Conservation (phyloP, 2,113 vertebrate genomes). For the Delphinus delphis region DNA sequence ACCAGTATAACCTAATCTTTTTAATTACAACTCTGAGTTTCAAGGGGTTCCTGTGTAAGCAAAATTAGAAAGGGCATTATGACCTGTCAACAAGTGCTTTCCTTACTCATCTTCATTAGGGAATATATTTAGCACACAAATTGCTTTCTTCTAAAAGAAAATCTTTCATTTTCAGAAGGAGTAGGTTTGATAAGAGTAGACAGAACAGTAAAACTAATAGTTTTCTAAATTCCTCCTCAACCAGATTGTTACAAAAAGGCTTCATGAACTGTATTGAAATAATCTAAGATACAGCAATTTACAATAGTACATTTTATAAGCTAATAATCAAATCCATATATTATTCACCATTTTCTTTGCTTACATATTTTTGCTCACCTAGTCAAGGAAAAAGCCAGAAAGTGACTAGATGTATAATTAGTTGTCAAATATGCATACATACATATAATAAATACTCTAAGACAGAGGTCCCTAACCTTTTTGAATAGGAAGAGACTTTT, state of each 20-base stretch:
- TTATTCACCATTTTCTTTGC: not conserved
- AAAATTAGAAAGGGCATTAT: not conserved
- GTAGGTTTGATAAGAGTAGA: not conserved
- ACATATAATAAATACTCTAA: not conserved
- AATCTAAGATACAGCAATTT: not conserved
- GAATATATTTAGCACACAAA: not conserved
- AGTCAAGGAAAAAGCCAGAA: not conserved
- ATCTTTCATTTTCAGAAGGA: not conserved
- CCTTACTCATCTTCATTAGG: not conserved
- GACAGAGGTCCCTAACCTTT: not conserved
- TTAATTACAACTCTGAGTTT: slow-evolving; percentile 8
- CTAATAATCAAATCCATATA: not conserved
- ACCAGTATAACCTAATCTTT: not conserved
- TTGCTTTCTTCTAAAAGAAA: not conserved
- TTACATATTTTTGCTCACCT: not conserved
- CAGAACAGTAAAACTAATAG: not conserved
- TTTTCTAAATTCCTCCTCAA: not conserved
- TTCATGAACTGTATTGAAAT: not conserved
- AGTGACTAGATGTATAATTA: not conserved
- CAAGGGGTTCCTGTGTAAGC: not conserved
- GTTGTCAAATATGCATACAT: not conserved
- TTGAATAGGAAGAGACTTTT: not conserved
- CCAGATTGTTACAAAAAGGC: not conserved
- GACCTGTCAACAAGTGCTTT: not conserved
- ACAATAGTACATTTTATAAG: not conserved